Evolutionary conservation across 2,888 invertebrate species (phyloP).

Genomic region (Agrochola lychnidis): DNA sequence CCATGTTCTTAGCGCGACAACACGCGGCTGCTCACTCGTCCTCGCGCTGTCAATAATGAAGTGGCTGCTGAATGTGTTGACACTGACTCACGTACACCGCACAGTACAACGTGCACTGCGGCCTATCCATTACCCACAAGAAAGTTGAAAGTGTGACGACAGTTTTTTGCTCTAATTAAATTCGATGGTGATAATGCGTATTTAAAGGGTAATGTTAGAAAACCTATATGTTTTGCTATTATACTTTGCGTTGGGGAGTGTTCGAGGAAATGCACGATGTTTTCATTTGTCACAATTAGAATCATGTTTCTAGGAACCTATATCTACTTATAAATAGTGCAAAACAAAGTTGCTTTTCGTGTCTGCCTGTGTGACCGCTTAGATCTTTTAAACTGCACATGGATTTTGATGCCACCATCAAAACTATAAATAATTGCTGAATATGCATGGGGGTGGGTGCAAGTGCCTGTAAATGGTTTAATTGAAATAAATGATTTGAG

Average conservation of each 20-base stretch:
- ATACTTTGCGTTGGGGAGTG: background rate
- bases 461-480: too few relatives aligned
- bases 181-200: conserved; percentile 23
- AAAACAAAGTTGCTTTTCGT: background rate
- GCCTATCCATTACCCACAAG: conserved; percentile 12
- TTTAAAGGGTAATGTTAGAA: conserved; percentile 2
- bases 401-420: background rate
- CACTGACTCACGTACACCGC: conserved; percentile 2
- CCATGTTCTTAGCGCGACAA: background rate
- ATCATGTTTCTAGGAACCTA: background rate
- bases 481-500: too few relatives aligned
- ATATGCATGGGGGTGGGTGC: background rate
- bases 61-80: conserved; percentile 33
- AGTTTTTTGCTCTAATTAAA: conserved; percentile 49
- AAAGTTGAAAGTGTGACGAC: conserved; percentile 19
- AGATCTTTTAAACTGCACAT: background rate
- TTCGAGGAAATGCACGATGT: conserved; percentile 7
- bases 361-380: background rate
- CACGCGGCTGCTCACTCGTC: background rate
- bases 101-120: background rate
- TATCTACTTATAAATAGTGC: background rate
- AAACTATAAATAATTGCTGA: background rate
- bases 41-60: conserved; percentile 45
- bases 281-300: conserved; percentile 5
- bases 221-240: conserved; percentile 7